Percentiles rank a stretch among this genome's conserved stretches.
These are phyloP conservation scores for Catharus bicknelli DNA, from an alignment of 2,113 vertebrate species.

Conservation along the genomic window DNA sequence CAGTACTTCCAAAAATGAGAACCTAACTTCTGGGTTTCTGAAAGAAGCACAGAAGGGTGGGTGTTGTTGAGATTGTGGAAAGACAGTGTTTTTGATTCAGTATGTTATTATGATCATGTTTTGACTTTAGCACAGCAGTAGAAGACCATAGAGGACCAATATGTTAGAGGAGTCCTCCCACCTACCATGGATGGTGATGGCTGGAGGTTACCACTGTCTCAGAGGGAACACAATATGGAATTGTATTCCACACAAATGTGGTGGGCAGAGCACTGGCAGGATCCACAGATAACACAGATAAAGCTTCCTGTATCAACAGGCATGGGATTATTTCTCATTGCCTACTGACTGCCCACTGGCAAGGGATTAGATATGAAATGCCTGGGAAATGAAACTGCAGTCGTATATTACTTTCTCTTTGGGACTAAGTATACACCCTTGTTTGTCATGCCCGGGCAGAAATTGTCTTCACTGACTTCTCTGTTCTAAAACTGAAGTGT, in stretches of 20 bases:
- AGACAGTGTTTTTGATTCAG: neutral
- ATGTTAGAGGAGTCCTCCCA: neutral
- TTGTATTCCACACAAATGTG: neutral
- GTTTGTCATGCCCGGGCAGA: accelerated
- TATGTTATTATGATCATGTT: neutral
- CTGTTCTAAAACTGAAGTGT: neutral
- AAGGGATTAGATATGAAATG: neutral
- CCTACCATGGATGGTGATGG: neutral
- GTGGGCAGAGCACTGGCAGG: neutral
- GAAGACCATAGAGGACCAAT: neutral
- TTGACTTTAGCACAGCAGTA: neutral
- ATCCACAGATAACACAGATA: neutral
- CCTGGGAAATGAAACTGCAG: neutral
- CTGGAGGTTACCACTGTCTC: neutral
- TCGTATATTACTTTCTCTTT: neutral
- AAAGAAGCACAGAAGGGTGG: neutral
- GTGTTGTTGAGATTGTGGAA: neutral
- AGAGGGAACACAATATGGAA: neutral
- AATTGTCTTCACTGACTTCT: neutral
- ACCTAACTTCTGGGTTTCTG: neutral
- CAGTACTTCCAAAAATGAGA: neutral
- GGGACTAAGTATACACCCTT: neutral
- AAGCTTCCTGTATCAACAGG: neutral
- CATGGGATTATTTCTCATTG: neutral
- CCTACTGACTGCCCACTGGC: neutral